These are phyloP conservation scores for Lepidostoma basale DNA, from an alignment of 1,140 invertebrate genomes.

Conservation along the genomic window DNA sequence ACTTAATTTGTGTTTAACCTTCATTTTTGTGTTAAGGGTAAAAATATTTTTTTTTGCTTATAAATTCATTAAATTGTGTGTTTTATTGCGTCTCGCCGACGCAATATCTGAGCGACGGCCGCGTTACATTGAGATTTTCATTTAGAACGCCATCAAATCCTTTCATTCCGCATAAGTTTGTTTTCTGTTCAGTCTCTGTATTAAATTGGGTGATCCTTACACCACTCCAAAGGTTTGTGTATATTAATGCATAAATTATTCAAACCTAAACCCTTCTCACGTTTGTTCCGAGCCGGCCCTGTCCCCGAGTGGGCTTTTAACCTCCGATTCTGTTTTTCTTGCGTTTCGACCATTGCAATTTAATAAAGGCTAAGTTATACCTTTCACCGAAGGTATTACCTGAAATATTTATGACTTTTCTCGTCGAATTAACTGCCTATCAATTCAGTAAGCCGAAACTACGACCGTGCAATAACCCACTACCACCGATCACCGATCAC, in stretches of 20 bases:
- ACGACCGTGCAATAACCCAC: too few species aligned
- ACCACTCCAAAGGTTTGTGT: background rate
- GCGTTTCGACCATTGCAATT: background rate
- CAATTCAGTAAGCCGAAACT: too few species aligned
- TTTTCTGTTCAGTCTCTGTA: background rate
- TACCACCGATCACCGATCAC: too few species aligned
- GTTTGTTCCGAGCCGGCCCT: background rate
- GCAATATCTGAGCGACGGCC: too few species aligned
- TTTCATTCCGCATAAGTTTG: background rate
- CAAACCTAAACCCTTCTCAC: background rate
- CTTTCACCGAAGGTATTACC: background rate
- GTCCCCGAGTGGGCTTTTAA: background rate
- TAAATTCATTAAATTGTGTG: too few species aligned
- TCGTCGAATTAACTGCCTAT: background rate
- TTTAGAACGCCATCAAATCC: too few species aligned
- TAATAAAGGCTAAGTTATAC: constrained; percentile 3
- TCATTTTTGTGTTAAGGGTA: too few species aligned
- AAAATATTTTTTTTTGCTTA: too few species aligned
- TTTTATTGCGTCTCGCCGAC: too few species aligned
- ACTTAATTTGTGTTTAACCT: too few species aligned
- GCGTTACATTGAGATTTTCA: too few species aligned
- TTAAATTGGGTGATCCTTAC: background rate
- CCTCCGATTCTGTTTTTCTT: background rate
- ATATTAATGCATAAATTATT: constrained; percentile 13
- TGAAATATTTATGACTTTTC: background rate